Evolutionary conservation across 64 coral and sea anemone genomes (phyloP).

Genomic region (Montipora sp.): DNA sequence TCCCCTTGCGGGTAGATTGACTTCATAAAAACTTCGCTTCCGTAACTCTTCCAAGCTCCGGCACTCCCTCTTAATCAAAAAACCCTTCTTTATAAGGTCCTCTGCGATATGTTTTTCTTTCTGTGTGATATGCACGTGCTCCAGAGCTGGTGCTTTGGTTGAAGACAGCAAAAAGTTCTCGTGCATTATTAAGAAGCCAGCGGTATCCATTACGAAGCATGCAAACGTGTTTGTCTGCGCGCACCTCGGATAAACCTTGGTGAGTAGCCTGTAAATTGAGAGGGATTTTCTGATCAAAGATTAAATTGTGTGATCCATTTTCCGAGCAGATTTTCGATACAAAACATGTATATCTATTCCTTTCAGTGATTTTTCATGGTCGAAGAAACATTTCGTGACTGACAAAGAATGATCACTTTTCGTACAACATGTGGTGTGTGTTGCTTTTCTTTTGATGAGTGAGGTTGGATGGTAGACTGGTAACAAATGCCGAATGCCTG

Average conservation of each 20-base stretch:
- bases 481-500: no score
- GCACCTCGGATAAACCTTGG: constrained; percentile 30
- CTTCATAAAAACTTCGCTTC: constrained; percentile 50
- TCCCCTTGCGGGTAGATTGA: not conserved
- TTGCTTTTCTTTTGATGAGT: no score
- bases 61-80: constrained; percentile 14
- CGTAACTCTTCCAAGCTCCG: not conserved
- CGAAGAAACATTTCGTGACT: no score
- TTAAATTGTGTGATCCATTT: no score
- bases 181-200: constrained; percentile 49
- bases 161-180: constrained; percentile 22
- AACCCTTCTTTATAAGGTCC: constrained; percentile 27
- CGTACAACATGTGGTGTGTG: no score
- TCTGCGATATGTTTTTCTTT: constrained; percentile 37
- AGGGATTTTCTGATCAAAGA: not conserved
- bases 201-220: constrained; percentile 49
- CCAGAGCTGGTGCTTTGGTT: not conserved
- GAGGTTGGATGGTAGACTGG: no score
- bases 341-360: no score
- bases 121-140: constrained; percentile 43
- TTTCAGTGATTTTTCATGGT: no score
- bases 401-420: no score
- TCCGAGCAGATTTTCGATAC: no score
- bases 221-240: not conserved
- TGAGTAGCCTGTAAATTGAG: constrained; percentile 13